Evolutionary conservation across 2,888 invertebrate genomes (phyloP), one percentile per base, ranked within the genome.

Genomic region (Eumacrocentrus americanus): DNA sequence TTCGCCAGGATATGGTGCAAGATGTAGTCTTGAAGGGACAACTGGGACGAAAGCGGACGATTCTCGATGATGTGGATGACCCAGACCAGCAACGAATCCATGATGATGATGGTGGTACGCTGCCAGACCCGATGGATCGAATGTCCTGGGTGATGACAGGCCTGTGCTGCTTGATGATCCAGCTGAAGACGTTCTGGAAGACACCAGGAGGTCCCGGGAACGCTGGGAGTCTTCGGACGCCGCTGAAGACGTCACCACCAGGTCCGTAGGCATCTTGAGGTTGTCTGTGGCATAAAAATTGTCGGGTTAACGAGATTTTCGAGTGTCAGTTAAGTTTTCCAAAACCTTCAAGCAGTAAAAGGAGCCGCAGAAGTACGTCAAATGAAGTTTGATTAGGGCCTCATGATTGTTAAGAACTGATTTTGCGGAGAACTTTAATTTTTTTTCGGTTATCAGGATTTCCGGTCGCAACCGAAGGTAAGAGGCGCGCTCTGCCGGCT

Each of bases 11-110:
- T 90, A 91, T 25, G 91, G 84, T 16, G 89, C 87, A 22, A 90
- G 86, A 65, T 91, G 90, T 72, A 92, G 85, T 71, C 92, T 85
- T 42, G 91, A 89, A 9, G 94, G 94, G 59, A 94, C 89, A 54
- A 94, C 94, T 29, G 94, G 93, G 53, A 93, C 92, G 80, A 94
- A 94, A 1, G 94, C 94, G 11, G 92, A 93, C 6, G 90, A 87
- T 81, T 92, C 92, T 42, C 91, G 85, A 77, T 91, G 91, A 52
- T 88, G 85, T 53, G 83, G 83, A 70, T 77, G 69, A 58, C 76
- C 77, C 29, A 78, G 66, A 23, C 76, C 72, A 4, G 75, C 71
- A 4, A 76, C 77, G 46, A 77, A 66, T 29, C 74, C 72, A 61
- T 77, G 78, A 81, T 81, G 83, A 73, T 88, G 89, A 68, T 59